Conservation (phyloP, 2,888 invertebrate genomes). For the Netelia inedita region DNA sequence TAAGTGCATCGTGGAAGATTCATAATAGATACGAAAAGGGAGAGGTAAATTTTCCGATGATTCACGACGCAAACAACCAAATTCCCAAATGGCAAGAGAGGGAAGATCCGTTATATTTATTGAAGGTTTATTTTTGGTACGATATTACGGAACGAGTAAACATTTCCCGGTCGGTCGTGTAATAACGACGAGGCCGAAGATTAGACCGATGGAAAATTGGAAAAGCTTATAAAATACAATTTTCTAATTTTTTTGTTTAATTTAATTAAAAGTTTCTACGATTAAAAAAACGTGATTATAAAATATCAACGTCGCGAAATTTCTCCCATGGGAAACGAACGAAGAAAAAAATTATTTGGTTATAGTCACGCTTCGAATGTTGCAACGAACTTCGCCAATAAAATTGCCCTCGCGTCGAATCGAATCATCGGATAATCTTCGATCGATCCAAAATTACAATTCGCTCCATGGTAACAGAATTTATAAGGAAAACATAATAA, state of each 20-base stretch:
- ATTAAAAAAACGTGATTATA: no score
- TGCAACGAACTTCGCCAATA: no score
- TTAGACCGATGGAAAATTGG: background rate
- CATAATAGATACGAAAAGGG: slow-evolving; percentile 38
- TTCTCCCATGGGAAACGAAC: no score
- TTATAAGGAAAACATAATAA: slow-evolving; percentile 8
- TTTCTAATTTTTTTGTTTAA: no score
- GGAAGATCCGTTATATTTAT: slow-evolving; percentile 7
- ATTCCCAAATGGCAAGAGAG: slow-evolving; percentile 13
- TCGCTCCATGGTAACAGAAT: slow-evolving; percentile 7
- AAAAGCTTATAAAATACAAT: no score
- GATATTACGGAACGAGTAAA: background rate
- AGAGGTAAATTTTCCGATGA: slow-evolving; percentile 44
- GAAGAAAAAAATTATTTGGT: no score
- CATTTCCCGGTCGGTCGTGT: background rate
- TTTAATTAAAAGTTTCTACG: no score
- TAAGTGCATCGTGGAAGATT: slow-evolving; percentile 37
- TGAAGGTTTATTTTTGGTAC: slow-evolving; percentile 1
- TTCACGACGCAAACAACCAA: slow-evolving; percentile 18
- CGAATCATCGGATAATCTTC: no score
- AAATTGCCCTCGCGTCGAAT: no score
- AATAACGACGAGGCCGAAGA: slow-evolving; percentile 13
- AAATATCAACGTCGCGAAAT: no score
- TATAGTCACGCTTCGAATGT: no score
- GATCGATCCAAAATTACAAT: no score